Base-by-base conservation (phyloP, 1,140 invertebrate genomes). In the Euglossa dilemma region DNA sequence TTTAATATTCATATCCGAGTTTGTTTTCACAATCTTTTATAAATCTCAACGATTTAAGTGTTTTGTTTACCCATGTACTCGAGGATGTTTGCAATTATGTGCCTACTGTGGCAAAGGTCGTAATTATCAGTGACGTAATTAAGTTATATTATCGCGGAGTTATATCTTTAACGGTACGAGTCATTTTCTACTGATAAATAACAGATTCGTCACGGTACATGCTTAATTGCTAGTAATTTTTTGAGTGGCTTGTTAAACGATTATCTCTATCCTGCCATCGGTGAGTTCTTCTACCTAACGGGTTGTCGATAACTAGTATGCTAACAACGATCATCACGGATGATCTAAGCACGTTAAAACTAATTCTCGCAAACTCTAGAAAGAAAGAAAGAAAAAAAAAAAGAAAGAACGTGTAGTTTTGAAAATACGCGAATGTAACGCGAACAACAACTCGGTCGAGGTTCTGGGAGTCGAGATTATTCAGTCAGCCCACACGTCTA, bases 401-500 rank as follows among this genome's bases (percentile, higher is more conserved):
- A 7, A 18, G 8, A 12, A 64, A 36, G 50, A 50, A 36, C 9
- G 4, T 14, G n/a, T 61, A 43, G 7, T 9, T 71, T 71, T 0
- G 67, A 52, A 52, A 25, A 20, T n/a, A n/a, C 18, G 16, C 23
- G 8, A 23, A 18, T 14, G 6, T 23, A 25, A 25, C 20, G 18
- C 6, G 25, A 47, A 47, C 56, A 45, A 67, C 52, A 56, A n/a
- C 3, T 28, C 45, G 25, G 20, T 71, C 67, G 72, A 73, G 67
- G 28, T 84, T 57, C 54, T 72, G 71, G 63, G 36, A 82, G 76
- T 36, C 70, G 73, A 80, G 63, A 87, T 87, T 87, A 89, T 80
- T 72, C 85, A 67, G 74, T 76, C 66, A 66, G 63, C 88, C 88
- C 88, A 90, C 88, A 83, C 85, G 88, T 90, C 88, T 90, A 90